Evolutionary conservation across 2,888 invertebrate genomes (phyloP), one percentile per base, ranked within the genome.

Genomic region (Oscheius sp.): DNA sequence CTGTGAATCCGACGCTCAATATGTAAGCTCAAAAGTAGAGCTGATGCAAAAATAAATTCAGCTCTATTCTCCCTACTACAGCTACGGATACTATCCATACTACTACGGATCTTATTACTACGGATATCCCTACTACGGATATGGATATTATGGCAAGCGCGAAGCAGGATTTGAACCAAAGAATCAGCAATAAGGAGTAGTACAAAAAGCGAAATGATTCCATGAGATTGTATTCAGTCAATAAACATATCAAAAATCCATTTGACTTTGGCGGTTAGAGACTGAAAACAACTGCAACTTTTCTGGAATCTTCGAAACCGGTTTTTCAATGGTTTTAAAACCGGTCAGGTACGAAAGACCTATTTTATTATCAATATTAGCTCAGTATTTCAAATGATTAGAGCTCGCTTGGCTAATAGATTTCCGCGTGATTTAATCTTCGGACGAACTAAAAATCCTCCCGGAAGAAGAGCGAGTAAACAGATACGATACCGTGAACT

Each of bases 101-200:
- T 53, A 37, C 65, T 70, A 70, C 39, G 31, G 48, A 29, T 64
- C 27, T 15, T 67, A 57, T 29, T 48, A 52, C 20, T 71, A 68
- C 46, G 45, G 55, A 42, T 65, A 65, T 31, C 57, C 55, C 37
- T 70, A 45, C 52, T 65, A 57, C 48, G 65, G 69, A 39, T 74
- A 73, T 57, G 76, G 74, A 33, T 70, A 70, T 42, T 63, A 67
- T 55, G 70, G 73, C 29, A 73, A 73, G 68, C 37, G 73, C 17
- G 73, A 73, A 45, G 70, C 68, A 31, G 73, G 71, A 10, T 71
- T 71, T 33, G 48, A 65, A 65, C 65, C 64, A 23, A 55, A 53
- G 42, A 23, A 27, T 48, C 52, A 52, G 20, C 68, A 68, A 45
- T 42, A 46, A 57, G n/a, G 33, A 53, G 15, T 48, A 48, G 48